Evolutionary conservation across 35 echinoderm and acorn worm species (phyloP), one percentile per base, ranked within the genome.

Genomic region (Lytechinus variegatus): DNA sequence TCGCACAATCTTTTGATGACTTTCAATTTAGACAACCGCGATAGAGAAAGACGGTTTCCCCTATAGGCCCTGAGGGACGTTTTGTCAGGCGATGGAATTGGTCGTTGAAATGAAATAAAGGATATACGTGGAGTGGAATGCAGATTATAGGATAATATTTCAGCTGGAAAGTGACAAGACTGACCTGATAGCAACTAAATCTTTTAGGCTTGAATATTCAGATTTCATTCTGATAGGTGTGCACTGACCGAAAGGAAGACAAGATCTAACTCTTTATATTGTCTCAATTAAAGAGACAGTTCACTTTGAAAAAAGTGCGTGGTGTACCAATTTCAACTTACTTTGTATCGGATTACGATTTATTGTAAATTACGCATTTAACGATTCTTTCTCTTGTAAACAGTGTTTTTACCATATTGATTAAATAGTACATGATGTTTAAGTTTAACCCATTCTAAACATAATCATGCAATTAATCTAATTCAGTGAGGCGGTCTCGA

Each of bases 101-200:
- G 14, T 7, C 19, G 66, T 79, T n/a, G 16, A 79, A 79, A 79
- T 79, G 6, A 19, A 24, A 24, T 19, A 79, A 79, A 79, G 66
- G 66, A 79, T 79, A 24, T n/a, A 6, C 33, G 66, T 24, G 6
- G 66, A 7, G 66, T 79, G 19, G 66, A 2, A 27, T n/a, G 66
- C 66, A 79, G 66, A 79, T 79, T 79, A 79, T 79, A 79, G 66
- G 66, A 79, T 79, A 79, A 79, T 79, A 79, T 79, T 79, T 79
- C 66, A 79, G 66, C 66, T 79, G 66, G 19, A 79, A 79, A 79
- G 66, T 79, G 66, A 79, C 66, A 24, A 79, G 16, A 79, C 14
- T 79, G 66, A 79, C 66, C 16, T 79, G 66, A 79, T 79, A 24
- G 66, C n/a, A 79, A 79, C 66, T 79, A 24, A 79, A 79, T 79